These are phyloP conservation scores for Tetragonula carbonaria DNA, from an alignment of 2,888 invertebrate species.

Conservation along the genomic window DNA sequence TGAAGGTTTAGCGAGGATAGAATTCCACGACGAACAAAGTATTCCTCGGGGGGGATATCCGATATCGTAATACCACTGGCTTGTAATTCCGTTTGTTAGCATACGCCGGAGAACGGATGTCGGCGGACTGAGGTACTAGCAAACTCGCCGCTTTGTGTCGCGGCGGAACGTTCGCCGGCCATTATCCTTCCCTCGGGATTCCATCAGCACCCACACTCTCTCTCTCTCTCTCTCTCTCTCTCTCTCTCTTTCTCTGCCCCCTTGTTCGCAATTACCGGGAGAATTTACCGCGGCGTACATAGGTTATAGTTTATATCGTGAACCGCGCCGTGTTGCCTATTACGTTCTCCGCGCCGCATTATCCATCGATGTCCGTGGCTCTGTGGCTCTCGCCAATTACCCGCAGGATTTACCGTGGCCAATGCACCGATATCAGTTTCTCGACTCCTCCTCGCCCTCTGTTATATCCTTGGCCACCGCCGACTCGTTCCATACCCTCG, in stretches of 20 bases:
- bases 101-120: constrained; percentile 4
- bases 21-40: background rate
- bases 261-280: constrained; percentile 63
- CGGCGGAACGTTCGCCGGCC: constrained; percentile 24
- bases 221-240: constrained; percentile 27
- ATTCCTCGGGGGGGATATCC: constrained; percentile 12
- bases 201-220: constrained; percentile 69
- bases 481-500: constrained; percentile 39
- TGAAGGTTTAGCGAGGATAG: background rate
- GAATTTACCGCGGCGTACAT: constrained; percentile 64
- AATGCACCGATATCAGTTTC: constrained; percentile 65
- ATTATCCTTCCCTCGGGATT: constrained; percentile 65
- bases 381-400: constrained; percentile 63
- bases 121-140: background rate
- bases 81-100: constrained; percentile 53
- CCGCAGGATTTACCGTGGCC: constrained; percentile 70
- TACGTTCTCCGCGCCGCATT: constrained; percentile 54
- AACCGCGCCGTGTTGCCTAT: constrained; percentile 50
- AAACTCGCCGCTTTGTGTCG: constrained; percentile 19
- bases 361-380: constrained; percentile 59
- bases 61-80: constrained; percentile 27
- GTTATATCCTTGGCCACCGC: constrained; percentile 63
- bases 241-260: constrained; percentile 23
- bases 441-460: constrained; percentile 46
- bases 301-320: constrained; percentile 46